Conservation (phyloP, 2,888 invertebrate genomes). For the Macrosiphum euphorbiae region DNA sequence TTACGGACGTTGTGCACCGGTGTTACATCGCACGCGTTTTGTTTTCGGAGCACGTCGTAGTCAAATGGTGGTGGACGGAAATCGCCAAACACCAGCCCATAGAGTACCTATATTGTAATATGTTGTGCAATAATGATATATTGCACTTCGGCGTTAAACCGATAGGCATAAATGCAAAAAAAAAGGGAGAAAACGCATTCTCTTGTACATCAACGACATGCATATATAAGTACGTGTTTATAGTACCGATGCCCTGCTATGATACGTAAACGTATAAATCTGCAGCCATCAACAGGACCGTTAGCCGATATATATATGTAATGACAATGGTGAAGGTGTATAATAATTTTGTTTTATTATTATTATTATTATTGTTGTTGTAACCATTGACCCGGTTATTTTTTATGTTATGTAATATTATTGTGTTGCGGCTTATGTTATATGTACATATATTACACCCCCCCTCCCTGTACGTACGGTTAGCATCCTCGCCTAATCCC, state of each 20-base stretch:
- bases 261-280: neutral
- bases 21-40: neutral
- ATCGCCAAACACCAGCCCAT: neutral
- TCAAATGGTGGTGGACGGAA: neutral
- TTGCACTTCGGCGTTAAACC: neutral
- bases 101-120: neutral
- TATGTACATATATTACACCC: neutral
- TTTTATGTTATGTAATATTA: neutral
- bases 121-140: neutral
- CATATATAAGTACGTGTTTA: neutral
- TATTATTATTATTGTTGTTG: slow-evolving; percentile 20
- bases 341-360: slow-evolving; percentile 4
- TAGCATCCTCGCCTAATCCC: neutral
- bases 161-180: neutral
- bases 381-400: neutral
- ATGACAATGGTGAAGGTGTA: neutral
- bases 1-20: neutral
- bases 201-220: neutral
- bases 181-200: neutral
- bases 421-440: neutral
- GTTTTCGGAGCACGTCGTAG: neutral
- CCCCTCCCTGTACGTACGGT: neutral
- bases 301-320: too few species aligned
- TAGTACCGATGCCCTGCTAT: slow-evolving; percentile 5
- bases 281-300: neutral